Conservation (phyloP, 2,888 invertebrate species). For the Drosophila leonis region DNA sequence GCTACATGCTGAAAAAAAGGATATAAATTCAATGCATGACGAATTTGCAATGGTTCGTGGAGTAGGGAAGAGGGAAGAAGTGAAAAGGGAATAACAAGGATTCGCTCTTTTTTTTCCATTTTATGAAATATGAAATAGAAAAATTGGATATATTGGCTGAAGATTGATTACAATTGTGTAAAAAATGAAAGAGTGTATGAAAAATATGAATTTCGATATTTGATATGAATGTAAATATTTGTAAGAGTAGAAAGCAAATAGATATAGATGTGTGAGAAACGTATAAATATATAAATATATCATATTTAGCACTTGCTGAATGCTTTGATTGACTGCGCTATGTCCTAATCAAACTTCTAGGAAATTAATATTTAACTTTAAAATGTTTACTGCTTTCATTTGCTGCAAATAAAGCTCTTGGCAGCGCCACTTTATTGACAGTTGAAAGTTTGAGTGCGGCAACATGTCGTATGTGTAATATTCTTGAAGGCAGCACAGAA, state of each 20-base stretch:
- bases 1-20: constrained; percentile 19
- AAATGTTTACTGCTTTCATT: neutral
- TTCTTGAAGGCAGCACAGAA: neutral
- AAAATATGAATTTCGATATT: neutral
- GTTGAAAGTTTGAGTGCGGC: constrained; percentile 50
- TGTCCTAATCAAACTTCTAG: neutral
- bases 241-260: neutral
- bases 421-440: constrained; percentile 34
- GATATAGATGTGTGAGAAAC: neutral
- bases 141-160: neutral
- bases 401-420: constrained; percentile 12
- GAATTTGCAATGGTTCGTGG: constrained; percentile 42
- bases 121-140: neutral
- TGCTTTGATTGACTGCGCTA: neutral
- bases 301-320: neutral
- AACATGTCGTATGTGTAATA: constrained; percentile 49
- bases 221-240: neutral
- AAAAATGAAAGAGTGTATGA: neutral
- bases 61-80: neutral
- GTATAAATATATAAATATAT: neutral
- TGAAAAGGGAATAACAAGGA: constrained; percentile 10
- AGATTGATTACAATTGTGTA: constrained; percentile 14
- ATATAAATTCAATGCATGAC: constrained; percentile 63
- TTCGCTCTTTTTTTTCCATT: neutral
- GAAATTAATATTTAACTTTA: constrained; percentile 2